These are phyloP conservation scores for Crioceris asparagi DNA, from an alignment of 2,888 invertebrate genomes.

Conservation along the genomic window DNA sequence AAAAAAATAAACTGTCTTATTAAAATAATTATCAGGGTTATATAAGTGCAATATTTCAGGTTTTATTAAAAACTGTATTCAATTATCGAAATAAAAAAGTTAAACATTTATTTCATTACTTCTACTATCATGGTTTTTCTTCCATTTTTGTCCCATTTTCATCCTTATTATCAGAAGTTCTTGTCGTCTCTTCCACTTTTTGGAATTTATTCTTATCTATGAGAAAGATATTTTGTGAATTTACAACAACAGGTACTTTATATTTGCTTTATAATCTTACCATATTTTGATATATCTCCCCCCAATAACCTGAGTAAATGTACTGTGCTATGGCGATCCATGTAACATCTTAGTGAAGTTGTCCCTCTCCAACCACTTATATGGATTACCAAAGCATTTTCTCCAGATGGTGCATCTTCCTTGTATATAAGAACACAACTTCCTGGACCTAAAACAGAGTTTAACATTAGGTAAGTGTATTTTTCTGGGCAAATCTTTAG, in stretches of 20 bases:
- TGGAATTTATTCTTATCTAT: neutral
- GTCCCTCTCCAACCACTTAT: slow-evolving; percentile 90
- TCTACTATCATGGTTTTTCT: too few species aligned
- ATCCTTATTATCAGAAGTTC: too few species aligned
- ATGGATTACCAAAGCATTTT: slow-evolving; percentile 45
- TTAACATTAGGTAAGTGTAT: too few species aligned
- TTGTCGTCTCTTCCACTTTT: neutral
- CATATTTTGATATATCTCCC: slow-evolving; percentile 75
- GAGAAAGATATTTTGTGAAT: too few species aligned
- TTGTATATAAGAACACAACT: slow-evolving; percentile 66
- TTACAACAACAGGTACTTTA: neutral
- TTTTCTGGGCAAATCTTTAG: too few species aligned
- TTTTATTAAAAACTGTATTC: too few species aligned
- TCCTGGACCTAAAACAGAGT: slow-evolving; percentile 47
- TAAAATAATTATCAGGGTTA: too few species aligned
- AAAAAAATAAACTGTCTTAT: too few species aligned
- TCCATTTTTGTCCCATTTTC: too few species aligned
- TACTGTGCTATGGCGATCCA: slow-evolving; percentile 71
- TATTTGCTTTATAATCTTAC: slow-evolving; percentile 37
- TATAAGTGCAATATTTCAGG: too few species aligned
- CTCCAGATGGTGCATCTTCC: slow-evolving; percentile 38
- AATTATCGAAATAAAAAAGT: too few species aligned
- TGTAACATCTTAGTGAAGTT: slow-evolving; percentile 77
- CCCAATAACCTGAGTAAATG: slow-evolving; percentile 81
- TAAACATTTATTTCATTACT: too few species aligned